Conservation (phyloP, 1,140 invertebrate species). For the Euwallacea similis region DNA sequence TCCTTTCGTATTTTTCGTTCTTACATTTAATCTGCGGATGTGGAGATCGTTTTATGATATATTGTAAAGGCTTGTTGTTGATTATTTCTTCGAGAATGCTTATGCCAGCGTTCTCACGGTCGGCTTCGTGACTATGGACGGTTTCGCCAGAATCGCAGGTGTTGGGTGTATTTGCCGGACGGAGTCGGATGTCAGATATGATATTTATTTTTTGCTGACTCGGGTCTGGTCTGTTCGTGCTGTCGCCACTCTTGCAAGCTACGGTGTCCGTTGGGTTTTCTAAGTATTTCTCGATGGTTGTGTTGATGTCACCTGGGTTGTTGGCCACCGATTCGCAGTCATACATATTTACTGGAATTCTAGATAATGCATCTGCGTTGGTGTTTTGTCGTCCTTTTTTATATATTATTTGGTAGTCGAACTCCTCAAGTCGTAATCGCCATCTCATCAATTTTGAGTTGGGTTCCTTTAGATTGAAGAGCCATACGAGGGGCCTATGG, state of each 20-base stretch:
- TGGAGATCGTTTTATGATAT: neutral
- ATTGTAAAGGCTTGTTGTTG: constrained; percentile 10
- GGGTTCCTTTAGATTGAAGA: constrained; percentile 54
- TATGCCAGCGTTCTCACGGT: neutral
- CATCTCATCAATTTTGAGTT: constrained; percentile 54
- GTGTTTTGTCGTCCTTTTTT: constrained; percentile 51
- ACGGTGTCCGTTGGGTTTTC: neutral
- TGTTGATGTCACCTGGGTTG: neutral
- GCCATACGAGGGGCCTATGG: constrained; percentile 40
- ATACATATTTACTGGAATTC: constrained; percentile 7
- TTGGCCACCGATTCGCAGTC: constrained; percentile 7
- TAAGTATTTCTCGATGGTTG: neutral
- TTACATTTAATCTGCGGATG: neutral
- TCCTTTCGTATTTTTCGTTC: constrained; percentile 5
- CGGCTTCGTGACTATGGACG: neutral
- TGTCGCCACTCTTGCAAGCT: neutral
- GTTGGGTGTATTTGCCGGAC: neutral
- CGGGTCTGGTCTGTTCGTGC: neutral
- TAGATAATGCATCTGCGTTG: constrained; percentile 25
- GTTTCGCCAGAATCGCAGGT: neutral
- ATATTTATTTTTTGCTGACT: constrained; percentile 4
- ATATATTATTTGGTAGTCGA: constrained; percentile 54
- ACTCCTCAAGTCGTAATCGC: constrained; percentile 52
- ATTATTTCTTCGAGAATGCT: constrained; percentile 16
- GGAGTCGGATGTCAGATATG: neutral